Conservation (phyloP, 2,888 invertebrate species). For the Linyphia triangularis region DNA sequence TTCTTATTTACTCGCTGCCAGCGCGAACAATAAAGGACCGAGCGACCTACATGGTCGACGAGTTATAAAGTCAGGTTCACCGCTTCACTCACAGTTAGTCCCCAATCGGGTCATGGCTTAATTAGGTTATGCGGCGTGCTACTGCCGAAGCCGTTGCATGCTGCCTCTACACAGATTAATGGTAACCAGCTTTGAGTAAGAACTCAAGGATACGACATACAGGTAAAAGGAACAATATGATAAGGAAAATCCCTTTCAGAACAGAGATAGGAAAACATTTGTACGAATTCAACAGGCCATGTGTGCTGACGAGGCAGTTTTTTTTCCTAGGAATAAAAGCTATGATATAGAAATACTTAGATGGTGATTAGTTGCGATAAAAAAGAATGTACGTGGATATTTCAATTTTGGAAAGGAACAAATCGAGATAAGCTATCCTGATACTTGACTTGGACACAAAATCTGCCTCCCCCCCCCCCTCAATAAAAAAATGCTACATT, state of each 20-base stretch:
- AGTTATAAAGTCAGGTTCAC: conserved; percentile 26
- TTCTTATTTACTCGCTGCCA: not conserved
- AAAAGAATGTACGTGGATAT: no score
- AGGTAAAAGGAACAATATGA: not conserved
- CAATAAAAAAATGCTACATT: no score
- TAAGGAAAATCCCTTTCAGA: not conserved
- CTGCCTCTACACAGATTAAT: conserved; percentile 6
- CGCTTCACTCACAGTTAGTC: not conserved
- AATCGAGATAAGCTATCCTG: no score
- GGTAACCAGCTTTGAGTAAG: conserved; percentile 6
- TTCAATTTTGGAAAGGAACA: no score
- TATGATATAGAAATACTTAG: no score
- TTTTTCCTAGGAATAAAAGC: not conserved
- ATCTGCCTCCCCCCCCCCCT: no score
- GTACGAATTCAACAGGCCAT: not conserved
- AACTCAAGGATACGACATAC: not conserved
- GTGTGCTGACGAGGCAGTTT: not conserved
- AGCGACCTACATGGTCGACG: conserved; percentile 54
- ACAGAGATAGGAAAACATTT: conserved; percentile 3
- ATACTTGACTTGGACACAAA: no score
- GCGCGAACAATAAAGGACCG: conserved; percentile 12
- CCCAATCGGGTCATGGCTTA: conserved; percentile 71
- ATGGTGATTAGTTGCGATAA: no score
- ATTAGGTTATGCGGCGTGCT: conserved; percentile 49
- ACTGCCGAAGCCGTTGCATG: conserved; percentile 38